Base-by-base conservation (phyloP, 2,888 invertebrate genomes). In the Penaeus monodon region DNA sequence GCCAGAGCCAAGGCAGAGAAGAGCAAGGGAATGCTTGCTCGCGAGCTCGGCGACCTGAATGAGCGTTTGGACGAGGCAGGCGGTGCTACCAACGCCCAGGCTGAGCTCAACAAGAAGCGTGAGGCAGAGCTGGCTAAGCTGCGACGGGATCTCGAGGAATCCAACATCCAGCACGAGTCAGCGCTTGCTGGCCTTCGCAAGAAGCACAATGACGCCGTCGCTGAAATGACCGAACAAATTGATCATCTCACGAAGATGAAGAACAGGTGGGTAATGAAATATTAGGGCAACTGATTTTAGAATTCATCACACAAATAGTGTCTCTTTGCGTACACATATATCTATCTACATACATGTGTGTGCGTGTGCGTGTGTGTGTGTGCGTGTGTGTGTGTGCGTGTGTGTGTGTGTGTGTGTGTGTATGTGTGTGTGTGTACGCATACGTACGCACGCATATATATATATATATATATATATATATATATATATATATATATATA, bases 241-340 rank as follows among this genome's bases (percentile, higher is more conserved):
- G 99, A 99, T 94, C 98, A 98, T 93, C 96, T 99, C 93, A 98
- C 98, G 96, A 99, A 99, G 94, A 95, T 98, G 93, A 99, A 99
- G 95, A 97, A 97, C 93, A 99, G 98, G 99, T 85, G 29, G 73
- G 82, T 49, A 33, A 22, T 49, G 10, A 57, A 14, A 57, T 57
- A 17, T 57, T 57, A 1, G 0, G 12, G 57, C 12, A 14, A 44
- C 8, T 44, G 38, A 44, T 44, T 44, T 8, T 44, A 44, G 8
- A 44, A 44, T 44, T 44, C 38, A 44, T 44, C 38, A 7, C 38
- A 44, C 38, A 44, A 44, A 44, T 44, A 44, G 7, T 44, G 38
- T 44, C 8, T 33, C 1, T 33, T 33, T 33, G 33, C 33, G 33
- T 33, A 44, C 38, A 44, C 4, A 44, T 8, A 44, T 8, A 44